phyloP scores from a whole-genome alignment of 1,140 invertebrate genomes.

The Epicauta chinensis region DNA sequence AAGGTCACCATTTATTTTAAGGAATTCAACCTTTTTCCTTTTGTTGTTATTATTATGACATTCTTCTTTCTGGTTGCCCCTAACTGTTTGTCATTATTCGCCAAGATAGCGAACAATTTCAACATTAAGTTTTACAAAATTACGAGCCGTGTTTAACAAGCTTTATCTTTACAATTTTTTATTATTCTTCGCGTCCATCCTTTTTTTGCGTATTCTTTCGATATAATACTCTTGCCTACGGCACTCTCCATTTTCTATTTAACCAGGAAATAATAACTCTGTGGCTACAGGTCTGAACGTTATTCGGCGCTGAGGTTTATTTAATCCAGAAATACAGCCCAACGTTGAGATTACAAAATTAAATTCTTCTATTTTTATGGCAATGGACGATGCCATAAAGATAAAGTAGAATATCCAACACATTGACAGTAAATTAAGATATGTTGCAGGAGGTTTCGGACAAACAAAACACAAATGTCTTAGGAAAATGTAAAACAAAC shows the following conservation, averaged over 20 bases:
- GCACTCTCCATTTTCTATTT: conserved; percentile 8
- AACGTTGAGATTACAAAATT: conserved; percentile 10
- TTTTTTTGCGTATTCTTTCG: conserved; percentile 4
- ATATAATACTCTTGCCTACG: background rate
- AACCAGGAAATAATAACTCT: conserved; percentile 16
- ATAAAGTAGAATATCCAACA: conserved; percentile 3
- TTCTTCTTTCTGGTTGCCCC: background rate
- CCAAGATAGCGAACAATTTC: conserved; percentile 13
- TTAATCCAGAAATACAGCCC: conserved; percentile 12
- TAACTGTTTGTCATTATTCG: background rate
- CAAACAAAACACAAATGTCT: too few species aligned
- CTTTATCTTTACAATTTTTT: conserved; percentile 6
- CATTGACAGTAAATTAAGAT: conserved; percentile 16
- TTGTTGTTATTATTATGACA: background rate
- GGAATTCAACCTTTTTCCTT: background rate
- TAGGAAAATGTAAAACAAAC: too few species aligned
- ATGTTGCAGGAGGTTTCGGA: too few species aligned
- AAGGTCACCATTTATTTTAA: too few species aligned
- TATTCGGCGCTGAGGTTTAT: conserved; percentile 9
- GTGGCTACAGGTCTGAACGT: conserved; percentile 11
- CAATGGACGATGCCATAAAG: conserved; percentile 1
- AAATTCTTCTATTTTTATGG: conserved; percentile 11
- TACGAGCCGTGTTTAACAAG: conserved; percentile 8
- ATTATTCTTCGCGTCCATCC: background rate
- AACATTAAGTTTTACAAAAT: conserved; percentile 14